phyloP scores from a whole-genome alignment of 2,113 vertebrate species.

The Hepsetus odoe region DNA sequence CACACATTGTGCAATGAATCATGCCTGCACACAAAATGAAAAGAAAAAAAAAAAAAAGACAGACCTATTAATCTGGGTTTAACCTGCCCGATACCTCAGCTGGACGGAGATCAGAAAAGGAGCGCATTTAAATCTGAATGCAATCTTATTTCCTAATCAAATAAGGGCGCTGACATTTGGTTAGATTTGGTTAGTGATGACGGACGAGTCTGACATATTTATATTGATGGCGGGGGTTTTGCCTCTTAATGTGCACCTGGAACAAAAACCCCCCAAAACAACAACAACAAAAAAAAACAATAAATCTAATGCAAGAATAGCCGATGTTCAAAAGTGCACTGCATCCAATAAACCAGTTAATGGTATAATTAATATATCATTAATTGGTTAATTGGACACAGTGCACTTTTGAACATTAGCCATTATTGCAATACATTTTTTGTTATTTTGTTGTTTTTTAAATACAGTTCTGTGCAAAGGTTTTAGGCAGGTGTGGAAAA shows the following conservation, averaged over 20 bases:
- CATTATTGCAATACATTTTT: no score
- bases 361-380: no score
- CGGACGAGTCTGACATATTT: neutral
- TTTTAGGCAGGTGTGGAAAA: no score
- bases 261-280: neutral
- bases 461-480: no score
- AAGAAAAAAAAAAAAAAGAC: slow-evolving; percentile 10
- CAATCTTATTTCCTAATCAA: slow-evolving; percentile 70
- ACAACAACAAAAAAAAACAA: neutral
- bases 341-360: no score
- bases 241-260: slow-evolving; percentile 16
- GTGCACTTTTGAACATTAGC: no score
- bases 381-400: no score
- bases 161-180: slow-evolving; percentile 55
- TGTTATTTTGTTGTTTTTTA: no score
- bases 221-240: neutral
- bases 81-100: slow-evolving; percentile 33
- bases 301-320: neutral
- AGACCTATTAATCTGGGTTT: slow-evolving; percentile 29
- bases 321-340: no score
- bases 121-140: slow-evolving; percentile 66
- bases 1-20: slow-evolving; percentile 37
- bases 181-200: slow-evolving; percentile 51
- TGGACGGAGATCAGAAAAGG: slow-evolving; percentile 30
- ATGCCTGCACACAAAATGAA: slow-evolving; percentile 43